A percentile compares a stretch with the other conserved stretches of the same genome.
These are phyloP conservation scores for Trididemnum nubilum DNA, from an alignment of 23 tunicate species.

Conservation along the genomic window DNA sequence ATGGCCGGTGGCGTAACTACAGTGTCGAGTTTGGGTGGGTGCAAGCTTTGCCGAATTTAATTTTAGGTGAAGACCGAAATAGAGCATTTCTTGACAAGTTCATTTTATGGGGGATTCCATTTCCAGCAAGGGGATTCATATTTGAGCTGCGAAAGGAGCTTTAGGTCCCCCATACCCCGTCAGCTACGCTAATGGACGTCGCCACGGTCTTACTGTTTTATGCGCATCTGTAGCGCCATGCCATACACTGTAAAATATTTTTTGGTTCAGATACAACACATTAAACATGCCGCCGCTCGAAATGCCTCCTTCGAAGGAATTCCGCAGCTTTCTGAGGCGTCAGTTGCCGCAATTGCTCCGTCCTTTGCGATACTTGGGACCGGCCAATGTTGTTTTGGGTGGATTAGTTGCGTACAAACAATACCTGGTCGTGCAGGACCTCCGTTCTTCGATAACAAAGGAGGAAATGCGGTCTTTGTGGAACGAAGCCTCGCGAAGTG, in stretches of 20 bases:
- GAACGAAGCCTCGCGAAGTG: conserved; percentile 21
- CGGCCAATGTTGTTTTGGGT: conserved; percentile 3
- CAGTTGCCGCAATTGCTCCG: neutral
- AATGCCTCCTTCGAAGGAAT: conserved; percentile 23
- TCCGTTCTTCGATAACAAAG: neutral
- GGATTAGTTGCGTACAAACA: conserved; percentile 30
- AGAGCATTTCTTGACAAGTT: too few relatives aligned
- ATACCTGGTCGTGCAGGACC: neutral
- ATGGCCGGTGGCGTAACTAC: too few relatives aligned
- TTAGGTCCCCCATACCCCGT: too few relatives aligned
- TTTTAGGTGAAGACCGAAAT: too few relatives aligned
- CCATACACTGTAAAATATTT: neutral
- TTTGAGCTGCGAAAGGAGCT: too few relatives aligned
- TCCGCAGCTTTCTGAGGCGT: conserved; percentile 2
- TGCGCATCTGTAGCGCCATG: too few relatives aligned
- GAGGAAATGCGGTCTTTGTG: conserved; percentile 9
- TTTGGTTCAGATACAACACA: neutral
- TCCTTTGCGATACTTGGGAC: neutral
- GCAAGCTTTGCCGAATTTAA: too few relatives aligned
- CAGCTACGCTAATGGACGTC: too few relatives aligned
- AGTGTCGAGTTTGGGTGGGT: too few relatives aligned
- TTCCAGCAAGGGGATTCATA: too few relatives aligned
- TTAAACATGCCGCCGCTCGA: neutral
- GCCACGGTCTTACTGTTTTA: too few relatives aligned
- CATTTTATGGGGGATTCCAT: too few relatives aligned